phyloP scores from a whole-genome alignment of 2,888 invertebrate genomes.

The Lamproptera curius region DNA sequence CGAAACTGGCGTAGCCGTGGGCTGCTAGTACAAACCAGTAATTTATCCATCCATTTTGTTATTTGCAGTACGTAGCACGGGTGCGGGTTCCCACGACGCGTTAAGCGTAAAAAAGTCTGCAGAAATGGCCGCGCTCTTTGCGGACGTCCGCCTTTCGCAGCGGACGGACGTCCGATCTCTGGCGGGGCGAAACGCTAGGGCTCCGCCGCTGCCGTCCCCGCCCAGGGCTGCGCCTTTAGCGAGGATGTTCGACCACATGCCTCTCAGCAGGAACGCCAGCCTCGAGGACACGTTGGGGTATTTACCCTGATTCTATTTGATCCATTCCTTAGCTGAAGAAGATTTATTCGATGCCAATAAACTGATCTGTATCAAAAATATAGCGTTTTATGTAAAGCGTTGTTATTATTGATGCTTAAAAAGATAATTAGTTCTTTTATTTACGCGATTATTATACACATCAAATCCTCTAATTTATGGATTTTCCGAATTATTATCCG shows the following conservation, averaged over 20 bases:
- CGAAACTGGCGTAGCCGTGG: no score
- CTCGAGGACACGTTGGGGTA: conserved; percentile 82
- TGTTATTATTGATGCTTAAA: no score
- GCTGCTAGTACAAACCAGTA: no score
- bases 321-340: no score
- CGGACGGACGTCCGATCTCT: conserved; percentile 80
- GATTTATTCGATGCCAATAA: no score
- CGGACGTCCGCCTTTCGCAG: conserved; percentile 84
- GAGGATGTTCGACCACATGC: conserved; percentile 56
- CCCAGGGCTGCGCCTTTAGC: conserved; percentile 42
- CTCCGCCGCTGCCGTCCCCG: conserved; percentile 39
- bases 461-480: no score
- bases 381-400: no score
- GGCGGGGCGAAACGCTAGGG: conserved; percentile 40
- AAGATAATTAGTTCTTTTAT: no score
- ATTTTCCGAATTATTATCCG: no score
- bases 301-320: conserved; percentile 78
- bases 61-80: conserved; percentile 64
- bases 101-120: conserved; percentile 92
- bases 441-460: no score
- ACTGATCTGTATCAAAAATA: no score
- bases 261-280: conserved; percentile 68
- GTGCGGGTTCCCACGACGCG: conserved; percentile 81
- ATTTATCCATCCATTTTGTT: not conserved
- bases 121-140: conserved; percentile 92